These are phyloP conservation scores for Cheilosia variabilis DNA, from an alignment of 2,888 invertebrate species.

Conservation along the genomic window DNA sequence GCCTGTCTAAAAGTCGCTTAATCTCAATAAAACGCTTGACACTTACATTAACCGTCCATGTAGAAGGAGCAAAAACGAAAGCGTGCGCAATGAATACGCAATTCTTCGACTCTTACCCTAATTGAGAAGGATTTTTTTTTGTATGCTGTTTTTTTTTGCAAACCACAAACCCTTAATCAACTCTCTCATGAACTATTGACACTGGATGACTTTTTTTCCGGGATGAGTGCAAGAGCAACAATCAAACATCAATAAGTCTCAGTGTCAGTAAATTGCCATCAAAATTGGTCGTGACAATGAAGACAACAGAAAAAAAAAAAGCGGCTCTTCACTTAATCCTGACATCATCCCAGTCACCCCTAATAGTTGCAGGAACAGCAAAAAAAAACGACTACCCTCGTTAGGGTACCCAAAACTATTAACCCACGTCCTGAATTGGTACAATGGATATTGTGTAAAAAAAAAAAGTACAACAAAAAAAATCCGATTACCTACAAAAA, in stretches of 20 bases:
- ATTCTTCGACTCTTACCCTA: conserved; percentile 50
- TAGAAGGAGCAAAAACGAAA: background rate
- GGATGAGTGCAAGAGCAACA: conserved; percentile 70
- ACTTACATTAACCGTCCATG: conserved; percentile 52
- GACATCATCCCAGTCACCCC: conserved; percentile 69
- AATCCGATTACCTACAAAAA: conserved; percentile 8
- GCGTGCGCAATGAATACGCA: conserved; percentile 1
- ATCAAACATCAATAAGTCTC: conserved; percentile 74
- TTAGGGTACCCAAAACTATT: conserved; percentile 48
- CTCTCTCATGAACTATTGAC: conserved; percentile 65
- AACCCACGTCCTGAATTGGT: conserved; percentile 23
- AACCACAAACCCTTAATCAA: conserved; percentile 65
- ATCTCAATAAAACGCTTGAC: conserved; percentile 66
- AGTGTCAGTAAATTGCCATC: conserved; percentile 52
- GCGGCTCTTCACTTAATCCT: conserved; percentile 69
- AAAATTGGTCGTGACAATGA: conserved; percentile 29
- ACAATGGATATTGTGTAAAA: conserved; percentile 10
- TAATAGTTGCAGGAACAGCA: conserved; percentile 15
- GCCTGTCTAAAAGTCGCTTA: conserved; percentile 51
- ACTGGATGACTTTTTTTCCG: conserved; percentile 60
- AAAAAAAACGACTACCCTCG: conserved; percentile 61
- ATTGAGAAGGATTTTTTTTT: conserved; percentile 14
- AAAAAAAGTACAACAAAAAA: conserved; percentile 5
- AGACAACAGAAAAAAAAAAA: conserved; percentile 49
- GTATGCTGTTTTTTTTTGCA: conserved; percentile 54